A percentile compares a stretch with the other conserved stretches of the same genome.
These are phyloP conservation scores for Acipenser oxyrinchus DNA, from an alignment of 2,797 vertebrate species.

Conservation along the genomic window DNA sequence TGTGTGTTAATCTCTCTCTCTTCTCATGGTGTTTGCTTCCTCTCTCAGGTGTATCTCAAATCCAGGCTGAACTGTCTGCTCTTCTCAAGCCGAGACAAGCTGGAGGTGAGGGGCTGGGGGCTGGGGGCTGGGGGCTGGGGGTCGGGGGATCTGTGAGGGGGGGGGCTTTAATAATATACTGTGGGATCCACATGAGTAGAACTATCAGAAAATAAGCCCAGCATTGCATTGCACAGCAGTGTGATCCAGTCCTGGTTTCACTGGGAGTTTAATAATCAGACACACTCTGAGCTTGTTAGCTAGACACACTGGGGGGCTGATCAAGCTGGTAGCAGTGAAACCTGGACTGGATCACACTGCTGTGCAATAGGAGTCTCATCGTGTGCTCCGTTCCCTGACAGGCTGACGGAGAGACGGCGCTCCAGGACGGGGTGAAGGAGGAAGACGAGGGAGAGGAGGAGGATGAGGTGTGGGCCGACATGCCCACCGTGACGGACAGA, in stretches of 20 bases:
- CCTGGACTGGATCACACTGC: too few species aligned
- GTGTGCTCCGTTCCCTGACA: conserved; percentile 5
- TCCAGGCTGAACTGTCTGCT: conserved; percentile 77
- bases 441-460: conserved; percentile 48
- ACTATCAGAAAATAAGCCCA: too few species aligned
- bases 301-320: too few species aligned
- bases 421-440: conserved; percentile 23
- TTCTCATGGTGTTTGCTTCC: not conserved
- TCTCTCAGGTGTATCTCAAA: conserved; percentile 71
- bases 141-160: too few species aligned
- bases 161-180: too few species aligned
- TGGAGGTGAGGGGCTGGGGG: conserved; percentile 47
- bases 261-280: not conserved
- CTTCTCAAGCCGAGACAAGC: conserved; percentile 52
- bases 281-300: not conserved
- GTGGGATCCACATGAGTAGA: not conserved
- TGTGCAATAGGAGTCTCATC: not conserved
- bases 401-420: conserved; percentile 1
- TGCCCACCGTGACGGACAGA: conserved; percentile 53
- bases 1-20: not conserved
- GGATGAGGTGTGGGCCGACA: conserved; percentile 64
- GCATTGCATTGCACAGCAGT: too few species aligned
- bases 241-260: too few species aligned
- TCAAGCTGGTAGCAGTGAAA: too few species aligned
- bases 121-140: not conserved